Conservation (phyloP, 2,797 vertebrate genomes). For the Sebastes flavidus region DNA sequence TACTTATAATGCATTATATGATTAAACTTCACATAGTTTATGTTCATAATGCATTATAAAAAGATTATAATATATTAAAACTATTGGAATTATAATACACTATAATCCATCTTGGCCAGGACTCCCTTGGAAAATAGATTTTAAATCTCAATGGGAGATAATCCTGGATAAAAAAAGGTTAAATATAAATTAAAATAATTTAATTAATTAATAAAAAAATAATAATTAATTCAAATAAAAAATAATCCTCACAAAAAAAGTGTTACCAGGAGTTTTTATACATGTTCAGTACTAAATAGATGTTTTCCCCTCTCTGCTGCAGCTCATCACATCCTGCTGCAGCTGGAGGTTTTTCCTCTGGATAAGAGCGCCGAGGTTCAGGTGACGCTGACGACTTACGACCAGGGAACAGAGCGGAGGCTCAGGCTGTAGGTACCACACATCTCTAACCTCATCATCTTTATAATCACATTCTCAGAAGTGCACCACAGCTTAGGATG, state of each 20-base stretch:
- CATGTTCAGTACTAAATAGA: not conserved
- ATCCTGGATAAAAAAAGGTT: no score
- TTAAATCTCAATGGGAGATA: no score
- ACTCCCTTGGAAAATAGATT: no score
- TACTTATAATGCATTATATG: no score
- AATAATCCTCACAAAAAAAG: not conserved
- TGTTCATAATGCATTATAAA: no score
- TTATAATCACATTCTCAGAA: not conserved
- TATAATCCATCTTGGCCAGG: no score
- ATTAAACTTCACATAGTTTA: no score
- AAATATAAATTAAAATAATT: no score
- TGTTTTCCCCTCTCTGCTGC: not conserved
- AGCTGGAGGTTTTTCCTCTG: conserved; percentile 76
- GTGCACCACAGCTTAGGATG: not conserved
- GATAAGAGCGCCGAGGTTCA: conserved; percentile 79
- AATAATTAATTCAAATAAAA: no score
- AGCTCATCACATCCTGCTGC: conserved; percentile 83
- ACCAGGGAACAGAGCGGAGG: conserved; percentile 45
- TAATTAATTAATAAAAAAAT: no score
- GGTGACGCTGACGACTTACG: conserved; percentile 68
- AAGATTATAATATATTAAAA: no score
- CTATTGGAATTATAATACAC: no score
- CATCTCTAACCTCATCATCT: not conserved
- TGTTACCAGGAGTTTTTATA: not conserved
- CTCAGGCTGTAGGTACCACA: conserved; percentile 76